phyloP scores from a whole-genome alignment of 2,113 vertebrate species.

The Mionectes macconnelli region DNA sequence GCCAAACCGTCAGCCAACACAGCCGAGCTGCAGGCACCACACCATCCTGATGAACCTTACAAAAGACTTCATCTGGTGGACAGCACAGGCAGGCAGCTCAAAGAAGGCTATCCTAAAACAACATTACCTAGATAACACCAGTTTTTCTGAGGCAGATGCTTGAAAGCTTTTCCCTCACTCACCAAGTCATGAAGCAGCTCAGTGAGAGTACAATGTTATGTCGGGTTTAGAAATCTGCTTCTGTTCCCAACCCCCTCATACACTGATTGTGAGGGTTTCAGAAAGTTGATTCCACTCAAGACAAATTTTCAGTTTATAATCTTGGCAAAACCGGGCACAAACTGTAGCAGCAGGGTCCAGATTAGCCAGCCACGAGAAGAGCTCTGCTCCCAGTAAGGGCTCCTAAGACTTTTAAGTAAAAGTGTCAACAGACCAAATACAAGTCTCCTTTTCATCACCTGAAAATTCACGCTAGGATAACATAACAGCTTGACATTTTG shows the following conservation, averaged over 20 bases:
- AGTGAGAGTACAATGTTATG: fast-evolving
- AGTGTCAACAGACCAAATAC: background rate
- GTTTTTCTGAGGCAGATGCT: background rate
- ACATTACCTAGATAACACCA: background rate
- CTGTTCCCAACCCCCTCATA: background rate
- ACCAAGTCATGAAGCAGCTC: background rate
- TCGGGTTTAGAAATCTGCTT: background rate
- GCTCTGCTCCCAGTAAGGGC: background rate
- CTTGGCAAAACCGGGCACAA: background rate
- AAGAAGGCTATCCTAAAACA: background rate
- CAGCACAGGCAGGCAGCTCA: background rate
- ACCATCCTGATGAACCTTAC: background rate
- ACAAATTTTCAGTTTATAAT: background rate
- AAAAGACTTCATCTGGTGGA: background rate
- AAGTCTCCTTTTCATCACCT: background rate
- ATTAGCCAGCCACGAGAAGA: background rate
- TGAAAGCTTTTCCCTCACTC: background rate
- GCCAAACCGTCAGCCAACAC: fast-evolving
- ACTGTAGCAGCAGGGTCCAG: background rate
- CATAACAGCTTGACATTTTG: background rate
- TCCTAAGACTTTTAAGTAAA: background rate
- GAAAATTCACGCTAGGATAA: background rate
- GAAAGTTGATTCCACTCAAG: background rate
- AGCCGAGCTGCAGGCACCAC: fast-evolving
- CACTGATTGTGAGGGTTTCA: background rate